Evolutionary conservation across 2,888 invertebrate genomes (phyloP), one percentile per base, ranked within the genome.

Genomic region (Congeria kusceri): DNA sequence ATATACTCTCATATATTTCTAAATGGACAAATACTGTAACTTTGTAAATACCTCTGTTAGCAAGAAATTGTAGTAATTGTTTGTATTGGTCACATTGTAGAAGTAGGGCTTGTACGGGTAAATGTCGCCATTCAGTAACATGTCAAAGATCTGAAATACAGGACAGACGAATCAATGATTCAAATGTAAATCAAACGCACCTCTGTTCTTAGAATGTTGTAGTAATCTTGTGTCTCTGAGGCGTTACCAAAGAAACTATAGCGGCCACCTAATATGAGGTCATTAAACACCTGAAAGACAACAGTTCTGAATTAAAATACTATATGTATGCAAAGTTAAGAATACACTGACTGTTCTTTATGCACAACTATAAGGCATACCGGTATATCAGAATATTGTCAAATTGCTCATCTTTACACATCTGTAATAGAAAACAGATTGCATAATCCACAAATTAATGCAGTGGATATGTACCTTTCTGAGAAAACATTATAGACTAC

Each of bases 61-160:
- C 18, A 92, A 78, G 70, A 88, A 92, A 84, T 92, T 92, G 87
- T 90, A 92, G 77, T 92, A 92, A 77, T 91, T 86, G 29, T 86
- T 86, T 70, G 90, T 87, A 4, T 91, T 90, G 25, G 92, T 92
- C 49, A 87, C 88, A 79, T 92, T 92, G 77, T 87, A 87, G 81
- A 91, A 93, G 80, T 86, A 93, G 0, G 92, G 87, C 29, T 89
- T 86, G 65, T 87, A 84, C 3, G 77, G 80, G 23, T 87, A 87
- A 4, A 90, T 68, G 64, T 92, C 92, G 23, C 92, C 93, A 85
- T 92, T 92, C 46, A 93, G 81, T 23, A 93, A 77, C 11, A 67
- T 44, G 70, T 93, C 92, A 87, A 91, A 91, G 13, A 91, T 82
- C 65, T 96, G 94, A 90, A 96, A 97, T 62, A 29, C 53, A 65